Conservation (phyloP, 2,113 vertebrate species). For the Anarrhichthys ocellatus region DNA sequence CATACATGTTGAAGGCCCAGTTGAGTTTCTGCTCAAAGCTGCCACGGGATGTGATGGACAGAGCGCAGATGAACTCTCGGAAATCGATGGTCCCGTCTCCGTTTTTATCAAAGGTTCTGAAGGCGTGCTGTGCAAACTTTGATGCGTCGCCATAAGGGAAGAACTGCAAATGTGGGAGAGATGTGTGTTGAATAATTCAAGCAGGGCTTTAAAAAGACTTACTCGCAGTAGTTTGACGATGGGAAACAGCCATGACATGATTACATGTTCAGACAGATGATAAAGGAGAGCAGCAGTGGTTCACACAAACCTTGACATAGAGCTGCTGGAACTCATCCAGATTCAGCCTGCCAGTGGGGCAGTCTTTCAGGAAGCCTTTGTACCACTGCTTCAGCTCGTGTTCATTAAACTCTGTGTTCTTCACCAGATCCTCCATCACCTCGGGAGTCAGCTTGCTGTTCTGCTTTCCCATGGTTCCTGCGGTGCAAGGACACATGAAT, state of each 20-base stretch:
- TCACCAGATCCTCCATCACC: slow-evolving; percentile 99
- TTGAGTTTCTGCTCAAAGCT: slow-evolving; percentile 99
- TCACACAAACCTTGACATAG: slow-evolving; percentile 82
- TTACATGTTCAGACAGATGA: slow-evolving; percentile 1
- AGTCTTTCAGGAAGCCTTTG: slow-evolving; percentile 87
- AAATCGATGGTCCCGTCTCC: slow-evolving; percentile 98
- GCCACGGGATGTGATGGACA: slow-evolving; percentile 98
- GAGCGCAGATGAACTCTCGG: slow-evolving; percentile 99
- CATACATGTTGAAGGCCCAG: slow-evolving; percentile 99
- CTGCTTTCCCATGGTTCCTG: slow-evolving; percentile 98
- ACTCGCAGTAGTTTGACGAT: background rate
- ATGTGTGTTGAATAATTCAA: slow-evolving; percentile 30
- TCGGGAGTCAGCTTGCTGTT: slow-evolving; percentile 99
- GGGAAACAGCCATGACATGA: background rate
- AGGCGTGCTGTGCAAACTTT: slow-evolving; percentile 98
- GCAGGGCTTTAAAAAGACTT: slow-evolving; percentile 39
- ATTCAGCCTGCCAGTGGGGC: slow-evolving; percentile 84
- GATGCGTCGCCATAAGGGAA: slow-evolving; percentile 98
- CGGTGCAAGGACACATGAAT: slow-evolving; percentile 71
- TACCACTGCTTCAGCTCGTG: slow-evolving; percentile 89
- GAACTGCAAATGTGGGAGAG: slow-evolving; percentile 85
- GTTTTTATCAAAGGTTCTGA: slow-evolving; percentile 99
- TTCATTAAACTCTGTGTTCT: slow-evolving; percentile 90
- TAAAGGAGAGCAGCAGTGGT: background rate
- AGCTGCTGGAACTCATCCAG: slow-evolving; percentile 87